phyloP scores from a whole-genome alignment of 1,140 invertebrate genomes.

The Solen grandis region DNA sequence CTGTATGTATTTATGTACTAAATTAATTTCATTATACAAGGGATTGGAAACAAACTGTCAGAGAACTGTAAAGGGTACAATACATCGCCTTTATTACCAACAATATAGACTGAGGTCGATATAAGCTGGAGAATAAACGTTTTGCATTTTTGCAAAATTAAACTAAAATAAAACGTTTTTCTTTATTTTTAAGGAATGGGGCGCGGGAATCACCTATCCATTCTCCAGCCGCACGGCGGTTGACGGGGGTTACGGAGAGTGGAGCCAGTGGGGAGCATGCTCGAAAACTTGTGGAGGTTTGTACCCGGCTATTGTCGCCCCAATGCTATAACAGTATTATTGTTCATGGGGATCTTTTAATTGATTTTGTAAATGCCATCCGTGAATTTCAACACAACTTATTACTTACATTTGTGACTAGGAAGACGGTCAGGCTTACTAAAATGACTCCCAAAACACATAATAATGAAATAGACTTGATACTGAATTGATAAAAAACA shows the following conservation, averaged over 20 bases:
- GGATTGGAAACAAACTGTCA: too few species aligned
- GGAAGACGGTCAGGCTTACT: neutral
- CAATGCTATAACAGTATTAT: too few species aligned
- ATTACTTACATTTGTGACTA: neutral
- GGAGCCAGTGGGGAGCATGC: neutral
- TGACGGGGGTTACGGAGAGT: neutral
- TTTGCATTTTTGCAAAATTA: too few species aligned
- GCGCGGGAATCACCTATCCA: neutral
- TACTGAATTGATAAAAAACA: too few species aligned
- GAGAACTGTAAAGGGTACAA: too few species aligned
- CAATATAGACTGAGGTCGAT: too few species aligned
- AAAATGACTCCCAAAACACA: neutral
- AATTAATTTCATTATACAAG: too few species aligned
- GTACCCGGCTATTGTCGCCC: neutral
- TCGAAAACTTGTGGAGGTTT: neutral
- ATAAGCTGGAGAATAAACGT: too few species aligned
- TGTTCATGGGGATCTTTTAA: too few species aligned
- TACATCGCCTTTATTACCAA: too few species aligned
- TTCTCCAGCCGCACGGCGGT: neutral
- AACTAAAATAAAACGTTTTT: neutral
- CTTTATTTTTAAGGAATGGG: neutral
- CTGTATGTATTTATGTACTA: too few species aligned
- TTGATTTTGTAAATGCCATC: neutral
- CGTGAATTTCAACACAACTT: neutral
- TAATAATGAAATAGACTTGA: neutral